A percentile compares a stretch with the other conserved stretches of the same genome.
These are phyloP conservation scores for Epiperipatus broadwayi DNA, from an alignment of 2,888 invertebrate species.

Conservation along the genomic window DNA sequence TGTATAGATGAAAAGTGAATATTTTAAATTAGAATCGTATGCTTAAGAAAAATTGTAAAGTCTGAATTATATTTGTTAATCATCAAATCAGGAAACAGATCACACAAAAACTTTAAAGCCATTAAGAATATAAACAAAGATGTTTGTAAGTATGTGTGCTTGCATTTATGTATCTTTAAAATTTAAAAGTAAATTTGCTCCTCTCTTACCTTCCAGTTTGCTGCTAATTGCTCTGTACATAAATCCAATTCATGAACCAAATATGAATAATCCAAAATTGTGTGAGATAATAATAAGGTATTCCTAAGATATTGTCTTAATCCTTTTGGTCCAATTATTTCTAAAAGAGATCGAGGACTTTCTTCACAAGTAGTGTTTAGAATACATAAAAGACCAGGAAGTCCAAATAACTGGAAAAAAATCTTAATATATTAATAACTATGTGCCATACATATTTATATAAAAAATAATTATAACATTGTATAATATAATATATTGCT, in stretches of 20 bases:
- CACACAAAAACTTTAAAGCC: no score
- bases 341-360: no score
- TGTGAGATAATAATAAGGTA: slow-evolving; percentile 24
- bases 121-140: no score
- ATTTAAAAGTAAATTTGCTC: no score
- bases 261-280: slow-evolving; percentile 24
- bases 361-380: slow-evolving; percentile 24
- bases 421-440: neutral
- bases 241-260: slow-evolving; percentile 28
- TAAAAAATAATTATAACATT: neutral
- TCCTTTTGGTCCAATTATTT: slow-evolving; percentile 31
- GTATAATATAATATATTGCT: no score
- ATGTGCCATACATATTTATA: neutral
- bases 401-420: slow-evolving; percentile 28
- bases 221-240: slow-evolving; percentile 20
- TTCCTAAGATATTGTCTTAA: slow-evolving; percentile 25
- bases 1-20: no score
- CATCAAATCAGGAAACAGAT: no score
- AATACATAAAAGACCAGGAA: slow-evolving; percentile 31
- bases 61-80: no score
- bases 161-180: no score
- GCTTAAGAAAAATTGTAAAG: no score
- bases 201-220: slow-evolving; percentile 19
- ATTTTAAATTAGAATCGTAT: no score
- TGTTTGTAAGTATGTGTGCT: no score